Evolutionary conservation across 2,888 invertebrate species (phyloP), one percentile per base, ranked within the genome.

Genomic region (Tetheella fluctuosa): DNA sequence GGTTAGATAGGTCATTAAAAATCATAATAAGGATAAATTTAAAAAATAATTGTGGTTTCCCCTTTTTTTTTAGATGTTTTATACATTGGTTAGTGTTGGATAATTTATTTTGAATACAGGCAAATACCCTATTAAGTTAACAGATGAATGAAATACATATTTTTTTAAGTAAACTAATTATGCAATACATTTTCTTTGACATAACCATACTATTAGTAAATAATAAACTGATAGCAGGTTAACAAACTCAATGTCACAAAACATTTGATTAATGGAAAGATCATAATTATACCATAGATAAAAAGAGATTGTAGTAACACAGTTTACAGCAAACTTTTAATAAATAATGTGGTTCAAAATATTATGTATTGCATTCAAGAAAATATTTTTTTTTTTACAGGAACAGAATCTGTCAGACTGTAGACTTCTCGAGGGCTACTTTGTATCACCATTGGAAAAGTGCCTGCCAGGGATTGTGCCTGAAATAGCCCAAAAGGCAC

Each of bases 401-500:
- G 96, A 97, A 85, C 95, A 96, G 89, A 95, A 94, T 66, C 93
- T 95, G 72, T 93, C 95, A 3, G 96, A 97, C 80, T 96, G 95
- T 78, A 94, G 94, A 60, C 84, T 97, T 42, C 86, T 98, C 54
- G 97, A 99, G 85, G 99, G 99, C 0, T 96, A 96, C 83, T 99
- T 99, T 87, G 84, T 94, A 53, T 96, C 97, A 8, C 99, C 99
- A 0, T 94, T 99, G 64, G 96, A 96, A 61, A 86, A 95, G 37
- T 95, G 96, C 85, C 88, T 98, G 60, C 98, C 99, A 0, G 97
- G 97, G 7, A 95, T 99, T 64, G 96, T 99, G 69, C 98, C 98
- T 0, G 94, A 96, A 74, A 97, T 97, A 76, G 95, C 96, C 0
- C 95, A 96, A 81, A 96, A 95, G 68, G 98, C 98, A 0, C 95